Conservation (phyloP, 1,140 invertebrate genomes). For the Tigriopus japonicus region DNA sequence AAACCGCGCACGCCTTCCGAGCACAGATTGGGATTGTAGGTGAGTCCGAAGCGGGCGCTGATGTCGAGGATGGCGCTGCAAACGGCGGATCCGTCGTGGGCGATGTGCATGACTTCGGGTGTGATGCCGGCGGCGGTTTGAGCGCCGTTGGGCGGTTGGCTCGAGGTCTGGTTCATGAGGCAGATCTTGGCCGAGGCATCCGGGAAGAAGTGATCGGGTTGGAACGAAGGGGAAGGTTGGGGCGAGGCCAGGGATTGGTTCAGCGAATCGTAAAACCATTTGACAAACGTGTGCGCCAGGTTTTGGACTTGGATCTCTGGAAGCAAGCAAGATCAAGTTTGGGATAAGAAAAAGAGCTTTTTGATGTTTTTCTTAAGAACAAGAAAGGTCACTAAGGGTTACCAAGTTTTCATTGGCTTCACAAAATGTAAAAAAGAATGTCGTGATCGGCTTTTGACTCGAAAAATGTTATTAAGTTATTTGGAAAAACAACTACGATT, state of each 20-base stretch:
- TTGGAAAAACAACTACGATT: too few species aligned
- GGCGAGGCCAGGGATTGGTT: constrained; percentile 26
- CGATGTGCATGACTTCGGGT: constrained; percentile 16
- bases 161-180: background rate
- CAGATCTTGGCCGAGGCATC: constrained; percentile 22
- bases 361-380: too few species aligned
- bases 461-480: too few species aligned
- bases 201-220: constrained; percentile 34
- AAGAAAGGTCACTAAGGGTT: too few species aligned
- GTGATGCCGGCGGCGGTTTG: constrained; percentile 19
- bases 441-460: too few species aligned
- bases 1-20: constrained; percentile 32
- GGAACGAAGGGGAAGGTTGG: constrained; percentile 22
- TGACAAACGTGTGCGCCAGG: constrained; percentile 33
- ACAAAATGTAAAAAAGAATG: too few species aligned
- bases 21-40: constrained; percentile 38
- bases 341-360: too few species aligned
- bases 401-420: too few species aligned
- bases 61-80: constrained; percentile 25
- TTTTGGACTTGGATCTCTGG: constrained; percentile 21
- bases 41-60: constrained; percentile 28
- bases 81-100: constrained; percentile 21
- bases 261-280: constrained; percentile 39
- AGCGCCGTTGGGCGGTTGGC: constrained; percentile 16
- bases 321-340: background rate